These are phyloP conservation scores for Acanthosepion lycidas DNA, from an alignment of 2,888 invertebrate species.

Conservation along the genomic window DNA sequence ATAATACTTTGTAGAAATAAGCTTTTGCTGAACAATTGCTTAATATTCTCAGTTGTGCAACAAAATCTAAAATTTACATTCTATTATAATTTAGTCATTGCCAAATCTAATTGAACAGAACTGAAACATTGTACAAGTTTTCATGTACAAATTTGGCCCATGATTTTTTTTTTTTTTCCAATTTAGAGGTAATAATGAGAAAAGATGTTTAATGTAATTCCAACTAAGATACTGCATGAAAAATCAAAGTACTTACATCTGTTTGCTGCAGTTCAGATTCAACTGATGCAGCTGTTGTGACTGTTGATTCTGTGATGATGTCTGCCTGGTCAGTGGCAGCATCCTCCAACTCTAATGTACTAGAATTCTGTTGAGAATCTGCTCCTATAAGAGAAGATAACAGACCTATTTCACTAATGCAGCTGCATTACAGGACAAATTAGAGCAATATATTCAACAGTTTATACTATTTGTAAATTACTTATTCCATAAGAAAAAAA, in stretches of 20 bases:
- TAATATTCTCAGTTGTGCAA: not conserved
- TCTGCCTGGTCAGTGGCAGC: slow-evolving; percentile 41
- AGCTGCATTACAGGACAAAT: not conserved
- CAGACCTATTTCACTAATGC: slow-evolving; percentile 37
- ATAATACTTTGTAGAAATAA: not conserved
- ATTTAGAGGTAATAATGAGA: not conserved
- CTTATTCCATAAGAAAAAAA: too few relatives aligned
- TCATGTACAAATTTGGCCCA: too few relatives aligned
- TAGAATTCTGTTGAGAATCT: slow-evolving; percentile 43
- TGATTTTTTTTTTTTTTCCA: too few relatives aligned
- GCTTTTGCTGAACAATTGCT: not conserved
- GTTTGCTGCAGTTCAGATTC: slow-evolving; percentile 24
- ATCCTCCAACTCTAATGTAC: slow-evolving; percentile 45
- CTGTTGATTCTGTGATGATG: slow-evolving; percentile 47
- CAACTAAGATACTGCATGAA: not conserved
- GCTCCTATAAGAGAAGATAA: slow-evolving; percentile 43
- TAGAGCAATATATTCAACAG: not conserved
- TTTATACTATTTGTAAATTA: too few relatives aligned
- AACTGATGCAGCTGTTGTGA: slow-evolving; percentile 38
- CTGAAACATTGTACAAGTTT: too few relatives aligned
- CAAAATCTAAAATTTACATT: too few relatives aligned
- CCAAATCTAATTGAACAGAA: too few relatives aligned
- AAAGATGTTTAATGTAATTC: not conserved
- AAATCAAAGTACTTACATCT: not conserved
- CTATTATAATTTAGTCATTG: too few relatives aligned